Conservation (phyloP, 2,888 invertebrate species). For the Holacanthella duospinosa region DNA sequence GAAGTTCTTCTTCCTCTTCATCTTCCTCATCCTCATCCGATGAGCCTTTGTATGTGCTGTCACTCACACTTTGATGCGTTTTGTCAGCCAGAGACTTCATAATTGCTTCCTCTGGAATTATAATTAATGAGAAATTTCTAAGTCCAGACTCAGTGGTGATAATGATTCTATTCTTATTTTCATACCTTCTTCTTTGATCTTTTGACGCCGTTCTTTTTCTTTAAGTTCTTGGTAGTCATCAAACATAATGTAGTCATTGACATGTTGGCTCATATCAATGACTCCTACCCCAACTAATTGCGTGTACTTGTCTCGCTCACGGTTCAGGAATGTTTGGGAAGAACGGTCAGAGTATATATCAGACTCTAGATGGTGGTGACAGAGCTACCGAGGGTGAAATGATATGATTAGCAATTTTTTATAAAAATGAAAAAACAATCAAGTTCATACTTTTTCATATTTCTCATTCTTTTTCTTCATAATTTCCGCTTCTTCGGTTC, state of each 20-base stretch:
- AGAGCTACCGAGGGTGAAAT: too few species aligned
- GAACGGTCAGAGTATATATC: conserved; percentile 23
- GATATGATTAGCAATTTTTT: too few species aligned
- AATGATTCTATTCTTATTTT: background rate
- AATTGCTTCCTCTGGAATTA: background rate
- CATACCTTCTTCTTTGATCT: conserved; percentile 24
- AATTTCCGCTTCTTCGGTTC: conserved; percentile 13
- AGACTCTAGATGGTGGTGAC: conserved; percentile 26
- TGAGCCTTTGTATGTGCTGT: conserved; percentile 17
- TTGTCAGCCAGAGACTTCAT: background rate
- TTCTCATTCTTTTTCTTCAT: conserved; percentile 21
- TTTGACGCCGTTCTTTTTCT: conserved; percentile 22
- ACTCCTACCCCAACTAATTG: background rate
- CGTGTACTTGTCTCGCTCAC: conserved; percentile 17
- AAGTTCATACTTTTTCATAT: conserved; percentile 20
- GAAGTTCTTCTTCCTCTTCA: conserved; percentile 10
- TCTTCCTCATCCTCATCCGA: conserved; percentile 25
- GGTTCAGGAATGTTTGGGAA: conserved; percentile 16
- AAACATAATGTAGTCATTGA: conserved; percentile 24
- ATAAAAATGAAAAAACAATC: too few species aligned
- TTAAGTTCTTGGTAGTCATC: conserved; percentile 30
- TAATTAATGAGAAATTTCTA: background rate
- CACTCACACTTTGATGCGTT: background rate
- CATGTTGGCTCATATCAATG: conserved; percentile 11
- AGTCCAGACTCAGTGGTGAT: background rate